Evolutionary conservation across 2,797 vertebrate species (phyloP), one percentile per base, ranked within the genome.

Genomic region (Picus viridis): DNA sequence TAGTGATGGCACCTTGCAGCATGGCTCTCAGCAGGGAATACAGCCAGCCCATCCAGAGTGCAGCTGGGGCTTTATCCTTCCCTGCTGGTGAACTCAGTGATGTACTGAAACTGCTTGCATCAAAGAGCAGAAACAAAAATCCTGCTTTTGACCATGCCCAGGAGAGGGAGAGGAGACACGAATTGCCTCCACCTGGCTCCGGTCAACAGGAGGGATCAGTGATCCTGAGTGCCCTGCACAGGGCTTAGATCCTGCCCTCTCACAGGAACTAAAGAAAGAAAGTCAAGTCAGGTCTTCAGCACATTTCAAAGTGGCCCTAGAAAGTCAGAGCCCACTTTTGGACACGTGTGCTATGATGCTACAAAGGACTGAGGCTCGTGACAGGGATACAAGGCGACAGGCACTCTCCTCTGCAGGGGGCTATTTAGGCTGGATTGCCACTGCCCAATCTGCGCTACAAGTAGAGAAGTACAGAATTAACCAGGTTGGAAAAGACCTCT

Each of bases 71-170:
- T 91, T 91, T 61, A 62, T 17, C 63, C 65, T 51, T 85, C 23
- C 84, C 39, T 68, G 74, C 32, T 79, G 75, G 17, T 71, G 58
- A 54, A 18, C 29, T 26, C 47, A 43, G 56, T 22, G 12, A 19
- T 64, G 18, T 7, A 2, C 34, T 43, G 72, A 54, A 86, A 70
- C 34, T 68, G 54, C 68, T 77, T 23, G 62, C 10, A 71, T 58
- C 16, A 41, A 63, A 72, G 51, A 87, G 62, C 36, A 87, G 51
- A 41, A 80, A 43, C 51, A 72, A 72, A 93, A 87, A 39, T 27
- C 47, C 72, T 41, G 0, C 69, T 47, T 47, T n/a, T 0, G 4
- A 69, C 16, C 12, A 5, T 9, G 10, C 12, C n/a, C 3, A 7
- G 9, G 24, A n/a, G 39, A 84, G 22, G 68, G 4, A 76, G 36